These are phyloP conservation scores for Pantherophis guttatus DNA, from an alignment of 2,113 vertebrate species.

Conservation along the genomic window DNA sequence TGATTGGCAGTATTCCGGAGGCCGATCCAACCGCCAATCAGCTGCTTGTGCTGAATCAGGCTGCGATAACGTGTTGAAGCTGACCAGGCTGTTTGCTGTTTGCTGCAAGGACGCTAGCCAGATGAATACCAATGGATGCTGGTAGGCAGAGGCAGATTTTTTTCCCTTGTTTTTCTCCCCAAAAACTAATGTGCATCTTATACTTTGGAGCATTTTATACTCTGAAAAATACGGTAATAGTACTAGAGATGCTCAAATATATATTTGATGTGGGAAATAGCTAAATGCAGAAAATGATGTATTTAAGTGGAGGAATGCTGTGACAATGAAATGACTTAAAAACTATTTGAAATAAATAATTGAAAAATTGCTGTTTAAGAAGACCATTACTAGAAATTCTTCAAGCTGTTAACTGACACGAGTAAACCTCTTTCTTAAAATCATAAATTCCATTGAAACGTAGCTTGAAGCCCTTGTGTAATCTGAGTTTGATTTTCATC, in stretches of 20 bases:
- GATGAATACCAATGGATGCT: no score
- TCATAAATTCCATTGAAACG: background rate
- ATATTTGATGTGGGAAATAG: background rate
- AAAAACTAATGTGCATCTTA: no score
- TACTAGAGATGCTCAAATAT: background rate
- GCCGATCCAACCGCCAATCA: no score
- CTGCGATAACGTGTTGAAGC: no score
- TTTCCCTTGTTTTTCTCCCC: no score
- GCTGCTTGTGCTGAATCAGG: no score
- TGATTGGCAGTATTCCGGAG: no score
- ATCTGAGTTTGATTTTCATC: background rate
- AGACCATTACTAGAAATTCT: background rate
- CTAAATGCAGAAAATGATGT: background rate
- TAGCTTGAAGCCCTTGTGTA: background rate
- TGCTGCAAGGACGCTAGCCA: no score
- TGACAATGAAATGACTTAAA: background rate
- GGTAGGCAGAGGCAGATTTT: no score
- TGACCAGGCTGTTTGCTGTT: no score
- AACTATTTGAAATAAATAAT: background rate
- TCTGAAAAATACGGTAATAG: no score
- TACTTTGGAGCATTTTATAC: no score
- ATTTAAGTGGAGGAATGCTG: background rate
- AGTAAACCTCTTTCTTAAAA: background rate
- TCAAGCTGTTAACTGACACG: background rate
- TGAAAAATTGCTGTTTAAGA: background rate